Conservation (phyloP, 2,888 invertebrate genomes). For the Ennomos erosarius region DNA sequence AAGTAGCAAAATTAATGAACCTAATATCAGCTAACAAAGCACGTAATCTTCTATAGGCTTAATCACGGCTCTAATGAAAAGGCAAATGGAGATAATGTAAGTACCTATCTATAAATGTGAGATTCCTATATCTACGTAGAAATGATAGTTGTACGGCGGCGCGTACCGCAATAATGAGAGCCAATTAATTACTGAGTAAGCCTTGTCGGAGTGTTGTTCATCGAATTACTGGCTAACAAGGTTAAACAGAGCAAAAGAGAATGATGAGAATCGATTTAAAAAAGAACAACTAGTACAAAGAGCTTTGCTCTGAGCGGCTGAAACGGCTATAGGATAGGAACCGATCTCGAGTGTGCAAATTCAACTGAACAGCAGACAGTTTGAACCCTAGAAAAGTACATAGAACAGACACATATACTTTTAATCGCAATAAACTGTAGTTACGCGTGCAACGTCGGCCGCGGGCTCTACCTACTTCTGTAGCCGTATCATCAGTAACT, state of each 20-base stretch:
- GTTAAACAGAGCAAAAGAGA: slow-evolving; percentile 27
- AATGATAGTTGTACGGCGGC: slow-evolving; percentile 18
- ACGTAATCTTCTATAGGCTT: slow-evolving; percentile 37
- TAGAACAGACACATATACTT: no score
- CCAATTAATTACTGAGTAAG: slow-evolving; percentile 32
- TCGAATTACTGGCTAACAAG: slow-evolving; percentile 24
- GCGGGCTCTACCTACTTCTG: no score
- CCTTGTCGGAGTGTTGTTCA: slow-evolving; percentile 22
- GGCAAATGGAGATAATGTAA: slow-evolving; percentile 17
- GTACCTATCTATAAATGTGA: neutral
- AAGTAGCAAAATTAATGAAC: slow-evolving; percentile 33
- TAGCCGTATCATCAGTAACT: no score
- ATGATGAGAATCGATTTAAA: slow-evolving; percentile 25
- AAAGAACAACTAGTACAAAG: neutral
- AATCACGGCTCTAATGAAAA: slow-evolving; percentile 38
- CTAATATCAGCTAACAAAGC: slow-evolving; percentile 33
- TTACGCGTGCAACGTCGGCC: no score
- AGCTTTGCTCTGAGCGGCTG: no score
- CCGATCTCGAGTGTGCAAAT: no score
- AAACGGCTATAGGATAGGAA: no score
- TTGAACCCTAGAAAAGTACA: no score
- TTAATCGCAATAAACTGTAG: no score
- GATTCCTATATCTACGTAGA: slow-evolving; percentile 18
- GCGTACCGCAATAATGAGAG: slow-evolving; percentile 22
- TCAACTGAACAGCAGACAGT: no score